phyloP scores from a whole-genome alignment of 2,888 invertebrate genomes.

The Drosophila anomelani region DNA sequence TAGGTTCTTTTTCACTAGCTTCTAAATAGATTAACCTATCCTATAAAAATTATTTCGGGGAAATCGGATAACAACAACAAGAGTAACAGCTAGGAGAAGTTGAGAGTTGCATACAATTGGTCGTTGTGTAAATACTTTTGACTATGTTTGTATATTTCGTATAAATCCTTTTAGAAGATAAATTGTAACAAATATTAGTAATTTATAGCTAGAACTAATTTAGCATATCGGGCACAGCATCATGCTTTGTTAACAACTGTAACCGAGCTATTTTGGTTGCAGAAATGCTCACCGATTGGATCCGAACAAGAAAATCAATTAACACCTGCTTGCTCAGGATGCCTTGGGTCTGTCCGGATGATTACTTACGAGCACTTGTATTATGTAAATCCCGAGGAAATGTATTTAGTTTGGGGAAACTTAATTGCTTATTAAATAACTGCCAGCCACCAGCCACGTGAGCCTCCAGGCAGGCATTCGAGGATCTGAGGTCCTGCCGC shows the following conservation, averaged over 20 bases:
- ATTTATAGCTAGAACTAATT: neutral
- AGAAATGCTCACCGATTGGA: neutral
- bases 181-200: neutral
- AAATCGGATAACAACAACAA: too few relatives aligned
- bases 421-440: slow-evolving; percentile 77
- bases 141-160: too few relatives aligned
- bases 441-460: slow-evolving; percentile 31
- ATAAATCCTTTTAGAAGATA: neutral
- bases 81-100: too few relatives aligned
- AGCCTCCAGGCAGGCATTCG: slow-evolving; percentile 13
- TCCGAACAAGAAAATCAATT: slow-evolving; percentile 26
- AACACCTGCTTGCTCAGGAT: slow-evolving; percentile 1
- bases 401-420: slow-evolving; percentile 54
- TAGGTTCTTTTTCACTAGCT: too few relatives aligned
- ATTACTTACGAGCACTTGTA: slow-evolving; percentile 16
- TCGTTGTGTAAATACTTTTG: too few relatives aligned
- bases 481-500: slow-evolving; percentile 16
- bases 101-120: too few relatives aligned
- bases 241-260: slow-evolving; percentile 23
- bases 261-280: neutral
- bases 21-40: too few relatives aligned
- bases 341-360: neutral
- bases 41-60: too few relatives aligned
- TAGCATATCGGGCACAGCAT: neutral
- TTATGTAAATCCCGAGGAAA: slow-evolving; percentile 60